Conservation (phyloP, 2,888 invertebrate species). For the Drosophila acutilabella region DNA sequence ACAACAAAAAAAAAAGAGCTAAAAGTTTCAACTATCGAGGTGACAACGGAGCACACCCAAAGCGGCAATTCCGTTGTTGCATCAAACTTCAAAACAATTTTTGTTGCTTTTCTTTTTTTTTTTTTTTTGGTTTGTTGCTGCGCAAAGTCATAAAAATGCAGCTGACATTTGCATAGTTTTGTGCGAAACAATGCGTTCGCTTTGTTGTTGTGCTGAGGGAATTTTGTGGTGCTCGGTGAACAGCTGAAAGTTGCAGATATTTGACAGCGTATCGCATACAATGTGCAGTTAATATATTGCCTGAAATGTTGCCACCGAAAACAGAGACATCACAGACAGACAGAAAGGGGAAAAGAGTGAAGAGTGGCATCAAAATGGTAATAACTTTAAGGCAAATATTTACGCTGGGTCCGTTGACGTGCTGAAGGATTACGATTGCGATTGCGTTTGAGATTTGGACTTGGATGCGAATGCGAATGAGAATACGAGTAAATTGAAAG, state of each 20-base stretch:
- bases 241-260: constrained; percentile 67
- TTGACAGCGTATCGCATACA: constrained; percentile 60
- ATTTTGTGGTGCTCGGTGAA: constrained; percentile 46
- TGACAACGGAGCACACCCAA: constrained; percentile 14
- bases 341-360: constrained; percentile 2
- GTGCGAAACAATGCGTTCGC: constrained; percentile 63
- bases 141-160: constrained; percentile 48
- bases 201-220: constrained; percentile 28
- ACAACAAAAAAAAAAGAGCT: constrained; percentile 3
- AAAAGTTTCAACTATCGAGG: constrained; percentile 17
- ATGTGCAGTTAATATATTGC: constrained; percentile 56
- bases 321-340: constrained; percentile 39
- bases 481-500: constrained; percentile 70
- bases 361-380: constrained; percentile 45
- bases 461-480: constrained; percentile 20
- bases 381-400: constrained; percentile 72
- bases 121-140: constrained; percentile 13
- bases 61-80: constrained; percentile 26
- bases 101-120: constrained; percentile 29
- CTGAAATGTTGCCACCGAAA: constrained; percentile 34
- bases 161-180: constrained; percentile 58
- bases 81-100: constrained; percentile 26
- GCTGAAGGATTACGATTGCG: constrained; percentile 36
- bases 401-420: constrained; percentile 35
- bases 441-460: constrained; percentile 47